These are phyloP conservation scores for Melanargia galathea DNA, from an alignment of 2,888 invertebrate species.

Conservation along the genomic window DNA sequence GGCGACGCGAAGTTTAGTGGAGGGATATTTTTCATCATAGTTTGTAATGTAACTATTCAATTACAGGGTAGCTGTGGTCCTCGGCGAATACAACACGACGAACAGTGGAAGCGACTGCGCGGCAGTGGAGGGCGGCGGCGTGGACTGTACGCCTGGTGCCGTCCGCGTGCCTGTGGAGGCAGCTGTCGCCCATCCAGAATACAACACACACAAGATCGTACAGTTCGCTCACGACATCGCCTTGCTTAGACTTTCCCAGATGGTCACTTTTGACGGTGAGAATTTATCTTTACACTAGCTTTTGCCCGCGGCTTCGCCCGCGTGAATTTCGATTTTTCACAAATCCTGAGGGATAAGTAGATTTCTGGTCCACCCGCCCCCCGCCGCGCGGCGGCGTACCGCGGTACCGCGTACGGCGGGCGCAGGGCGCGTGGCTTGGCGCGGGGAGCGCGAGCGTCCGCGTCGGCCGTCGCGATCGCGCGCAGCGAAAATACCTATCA, in stretches of 20 bases:
- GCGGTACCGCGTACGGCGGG: too few relatives aligned
- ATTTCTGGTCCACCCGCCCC: too few relatives aligned
- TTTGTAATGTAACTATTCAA: not conserved
- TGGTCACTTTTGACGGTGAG: slow-evolving; percentile 68
- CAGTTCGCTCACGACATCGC: slow-evolving; percentile 67
- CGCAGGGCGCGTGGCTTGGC: too few relatives aligned
- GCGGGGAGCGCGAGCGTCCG: too few relatives aligned
- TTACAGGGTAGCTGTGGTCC: slow-evolving; percentile 50
- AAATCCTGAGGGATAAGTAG: too few relatives aligned
- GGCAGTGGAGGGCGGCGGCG: slow-evolving; percentile 47
- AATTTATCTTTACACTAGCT: too few relatives aligned
- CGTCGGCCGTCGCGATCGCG: too few relatives aligned
- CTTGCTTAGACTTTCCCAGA: slow-evolving; percentile 62
- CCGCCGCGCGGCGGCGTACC: too few relatives aligned
- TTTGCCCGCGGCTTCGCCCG: too few relatives aligned
- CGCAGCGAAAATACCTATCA: too few relatives aligned
- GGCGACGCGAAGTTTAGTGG: too few relatives aligned
- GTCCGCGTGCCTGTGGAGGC: slow-evolving; percentile 61
- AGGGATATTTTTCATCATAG: not conserved
- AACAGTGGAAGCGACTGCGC: slow-evolving; percentile 67
- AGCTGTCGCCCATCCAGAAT: slow-evolving; percentile 69
- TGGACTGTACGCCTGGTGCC: slow-evolving; percentile 67
- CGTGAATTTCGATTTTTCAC: too few relatives aligned
- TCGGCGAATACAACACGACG: slow-evolving; percentile 76
- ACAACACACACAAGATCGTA: slow-evolving; percentile 44